Percentiles rank a stretch among this genome's conserved stretches.
Evolutionary conservation across 2,888 invertebrate species (phyloP).

Genomic region (Lasioglossum vierecki): DNA sequence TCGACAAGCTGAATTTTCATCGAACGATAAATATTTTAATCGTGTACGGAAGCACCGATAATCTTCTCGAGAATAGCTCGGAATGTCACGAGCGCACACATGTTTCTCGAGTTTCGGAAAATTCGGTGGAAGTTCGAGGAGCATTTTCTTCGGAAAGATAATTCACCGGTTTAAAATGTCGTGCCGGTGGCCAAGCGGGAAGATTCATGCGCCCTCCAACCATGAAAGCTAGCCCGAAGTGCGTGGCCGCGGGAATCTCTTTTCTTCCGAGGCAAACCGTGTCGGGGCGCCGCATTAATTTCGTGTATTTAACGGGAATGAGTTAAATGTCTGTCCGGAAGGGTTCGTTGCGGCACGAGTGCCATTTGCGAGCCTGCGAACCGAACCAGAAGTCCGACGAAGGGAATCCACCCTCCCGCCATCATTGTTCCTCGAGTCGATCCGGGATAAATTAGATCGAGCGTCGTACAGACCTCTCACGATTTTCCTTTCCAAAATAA

Average conservation of each 20-base stretch:
- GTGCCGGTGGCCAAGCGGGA: not conserved
- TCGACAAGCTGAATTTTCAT: too few species aligned
- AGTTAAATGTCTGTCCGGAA: conserved; percentile 58
- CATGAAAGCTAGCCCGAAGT: conserved; percentile 30
- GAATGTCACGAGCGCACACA: not conserved
- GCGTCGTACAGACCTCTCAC: not conserved
- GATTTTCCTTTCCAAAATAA: not conserved
- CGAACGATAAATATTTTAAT: not conserved
- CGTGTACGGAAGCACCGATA: not conserved
- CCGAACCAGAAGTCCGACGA: conserved; percentile 18
- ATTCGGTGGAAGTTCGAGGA: not conserved
- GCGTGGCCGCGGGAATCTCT: conserved; percentile 55
- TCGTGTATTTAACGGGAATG: conserved; percentile 71
- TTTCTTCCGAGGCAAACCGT: conserved; percentile 75
- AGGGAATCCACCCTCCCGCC: not conserved
- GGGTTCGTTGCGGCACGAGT: conserved; percentile 36
- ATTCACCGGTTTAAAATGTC: conserved; percentile 12
- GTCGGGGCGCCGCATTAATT: conserved; percentile 77
- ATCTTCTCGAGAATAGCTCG: not conserved
- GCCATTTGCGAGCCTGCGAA: conserved; percentile 30
- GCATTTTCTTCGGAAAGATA: not conserved
- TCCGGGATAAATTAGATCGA: not conserved
- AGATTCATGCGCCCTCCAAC: conserved; percentile 40
- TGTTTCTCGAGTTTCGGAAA: not conserved
- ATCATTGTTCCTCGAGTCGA: conserved; percentile 14